These are phyloP conservation scores for Neopipo cinnamomea DNA, from an alignment of 2,113 vertebrate genomes.

Conservation along the genomic window DNA sequence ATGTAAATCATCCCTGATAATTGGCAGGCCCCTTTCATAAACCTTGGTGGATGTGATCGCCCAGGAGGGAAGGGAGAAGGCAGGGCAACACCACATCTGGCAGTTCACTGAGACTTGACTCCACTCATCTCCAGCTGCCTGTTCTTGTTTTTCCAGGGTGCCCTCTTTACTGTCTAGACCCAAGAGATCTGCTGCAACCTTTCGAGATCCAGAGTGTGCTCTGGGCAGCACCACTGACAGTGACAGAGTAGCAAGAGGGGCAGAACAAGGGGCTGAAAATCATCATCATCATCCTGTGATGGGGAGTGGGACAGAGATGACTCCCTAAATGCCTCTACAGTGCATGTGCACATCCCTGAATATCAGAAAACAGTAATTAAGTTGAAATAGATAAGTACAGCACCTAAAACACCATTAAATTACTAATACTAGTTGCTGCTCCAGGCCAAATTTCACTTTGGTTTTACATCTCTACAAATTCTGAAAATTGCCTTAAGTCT, in stretches of 20 bases:
- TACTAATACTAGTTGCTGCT: neutral
- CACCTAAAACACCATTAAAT: neutral
- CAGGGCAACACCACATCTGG: neutral
- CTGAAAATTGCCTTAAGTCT: neutral
- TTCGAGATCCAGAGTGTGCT: accelerated
- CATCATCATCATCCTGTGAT: neutral
- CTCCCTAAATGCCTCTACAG: neutral
- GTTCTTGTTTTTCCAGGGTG: neutral
- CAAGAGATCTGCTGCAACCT: neutral
- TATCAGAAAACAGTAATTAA: neutral
- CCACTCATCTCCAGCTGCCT: neutral
- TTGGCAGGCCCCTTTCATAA: neutral
- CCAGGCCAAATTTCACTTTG: neutral
- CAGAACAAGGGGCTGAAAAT: neutral
- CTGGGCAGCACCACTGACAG: neutral
- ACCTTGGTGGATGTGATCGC: neutral
- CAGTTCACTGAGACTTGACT: neutral
- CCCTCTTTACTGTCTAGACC: neutral
- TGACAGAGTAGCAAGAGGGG: neutral
- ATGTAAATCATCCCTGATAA: neutral
- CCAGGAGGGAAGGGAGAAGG: neutral
- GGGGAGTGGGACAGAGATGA: neutral
- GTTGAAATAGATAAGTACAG: neutral
- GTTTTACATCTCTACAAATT: neutral
- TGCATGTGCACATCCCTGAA: neutral